Evolutionary conservation across 2,113 vertebrate species (phyloP).

Genomic region (Mystacornis crossleyi): DNA sequence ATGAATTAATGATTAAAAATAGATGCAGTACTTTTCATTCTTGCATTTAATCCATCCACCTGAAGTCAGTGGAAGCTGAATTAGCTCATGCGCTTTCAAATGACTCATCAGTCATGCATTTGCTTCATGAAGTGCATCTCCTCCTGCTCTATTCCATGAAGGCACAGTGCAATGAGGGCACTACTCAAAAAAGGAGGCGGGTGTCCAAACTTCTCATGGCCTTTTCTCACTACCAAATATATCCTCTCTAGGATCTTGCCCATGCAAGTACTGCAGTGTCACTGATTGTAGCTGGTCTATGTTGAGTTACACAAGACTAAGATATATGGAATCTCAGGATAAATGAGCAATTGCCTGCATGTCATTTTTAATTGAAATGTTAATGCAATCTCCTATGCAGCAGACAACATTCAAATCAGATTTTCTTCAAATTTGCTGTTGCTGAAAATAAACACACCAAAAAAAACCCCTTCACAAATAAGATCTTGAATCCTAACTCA

Average conservation of each 20-base stretch:
- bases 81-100: not conserved
- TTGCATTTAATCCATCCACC: not conserved
- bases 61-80: not conserved
- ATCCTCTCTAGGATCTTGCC: not conserved
- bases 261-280: not conserved
- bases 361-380: not conserved
- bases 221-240: not conserved
- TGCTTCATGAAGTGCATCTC: not conserved
- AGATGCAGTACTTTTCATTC: not conserved
- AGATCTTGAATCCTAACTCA: slow-evolving; percentile 2
- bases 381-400: not conserved
- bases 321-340: not conserved
- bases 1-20: not conserved
- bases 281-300: not conserved
- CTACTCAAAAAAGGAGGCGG: not conserved
- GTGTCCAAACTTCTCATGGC: not conserved
- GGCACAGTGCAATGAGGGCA: not conserved
- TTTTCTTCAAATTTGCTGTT: slow-evolving; percentile 20
- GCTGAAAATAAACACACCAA: not conserved
- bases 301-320: not conserved
- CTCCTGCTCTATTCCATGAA: not conserved
- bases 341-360: not conserved
- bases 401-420: slow-evolving; percentile 10
- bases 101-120: not conserved
- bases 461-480: not conserved